Evolutionary conservation across 1,140 invertebrate genomes (phyloP).

Genomic region (Aricia agestis): DNA sequence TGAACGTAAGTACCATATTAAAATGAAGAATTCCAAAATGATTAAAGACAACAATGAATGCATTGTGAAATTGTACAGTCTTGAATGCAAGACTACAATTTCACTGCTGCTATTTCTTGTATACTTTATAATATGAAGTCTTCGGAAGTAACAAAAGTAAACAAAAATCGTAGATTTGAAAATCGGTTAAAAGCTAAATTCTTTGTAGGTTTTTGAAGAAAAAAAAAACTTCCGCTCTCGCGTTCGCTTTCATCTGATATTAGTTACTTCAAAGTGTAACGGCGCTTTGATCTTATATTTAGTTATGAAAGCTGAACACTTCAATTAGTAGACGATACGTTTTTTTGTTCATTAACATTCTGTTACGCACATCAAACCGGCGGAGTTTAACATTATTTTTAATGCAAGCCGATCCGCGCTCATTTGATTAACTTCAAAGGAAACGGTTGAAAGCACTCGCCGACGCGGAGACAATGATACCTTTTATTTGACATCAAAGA

Average conservation of each 20-base stretch:
- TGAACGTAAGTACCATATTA: too few species aligned
- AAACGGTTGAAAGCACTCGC: slow-evolving; percentile 65
- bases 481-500: slow-evolving; percentile 71
- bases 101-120: too few species aligned
- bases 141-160: not conserved
- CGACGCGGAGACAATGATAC: slow-evolving; percentile 70
- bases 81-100: too few species aligned
- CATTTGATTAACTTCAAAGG: slow-evolving; percentile 72
- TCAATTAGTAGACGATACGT: slow-evolving; percentile 56
- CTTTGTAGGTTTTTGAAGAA: slow-evolving; percentile 20
- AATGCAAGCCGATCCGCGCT: slow-evolving; percentile 54
- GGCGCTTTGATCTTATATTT: slow-evolving; percentile 67
- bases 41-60: too few species aligned
- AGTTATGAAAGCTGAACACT: slow-evolving; percentile 56
- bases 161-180: not conserved
- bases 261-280: slow-evolving; percentile 56
- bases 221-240: slow-evolving; percentile 43
- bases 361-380: slow-evolving; percentile 39
- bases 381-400: slow-evolving; percentile 59
- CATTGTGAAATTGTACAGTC: too few species aligned
- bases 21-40: too few species aligned
- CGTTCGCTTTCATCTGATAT: slow-evolving; percentile 40
- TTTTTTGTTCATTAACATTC: slow-evolving; percentile 52
- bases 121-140: too few species aligned
- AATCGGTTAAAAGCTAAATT: slow-evolving; percentile 4